Conservation (phyloP, 2,113 vertebrate genomes). For the Hippolais icterina region DNA sequence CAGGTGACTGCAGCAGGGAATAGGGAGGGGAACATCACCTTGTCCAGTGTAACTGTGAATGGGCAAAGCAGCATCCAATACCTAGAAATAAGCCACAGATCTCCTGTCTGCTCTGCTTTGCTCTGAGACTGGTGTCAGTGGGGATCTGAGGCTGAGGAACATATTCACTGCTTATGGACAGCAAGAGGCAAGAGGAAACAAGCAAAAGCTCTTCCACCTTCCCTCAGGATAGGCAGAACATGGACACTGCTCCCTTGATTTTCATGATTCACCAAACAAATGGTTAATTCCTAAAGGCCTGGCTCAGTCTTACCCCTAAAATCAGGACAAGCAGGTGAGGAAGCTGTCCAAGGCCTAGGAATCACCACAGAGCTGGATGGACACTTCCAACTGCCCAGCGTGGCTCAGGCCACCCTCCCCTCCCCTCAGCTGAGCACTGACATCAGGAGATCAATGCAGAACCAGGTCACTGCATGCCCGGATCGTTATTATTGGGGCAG, state of each 20-base stretch:
- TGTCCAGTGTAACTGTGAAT: not conserved
- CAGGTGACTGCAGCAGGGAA: not conserved
- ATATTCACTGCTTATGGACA: not conserved
- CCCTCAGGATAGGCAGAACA: not conserved
- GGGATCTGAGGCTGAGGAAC: not conserved
- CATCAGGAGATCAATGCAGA: not conserved
- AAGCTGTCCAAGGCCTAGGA: not conserved
- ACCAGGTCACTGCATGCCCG: accelerated
- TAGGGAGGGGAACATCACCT: not conserved
- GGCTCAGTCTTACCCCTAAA: not conserved
- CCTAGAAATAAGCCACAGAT: not conserved
- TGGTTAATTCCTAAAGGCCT: not conserved
- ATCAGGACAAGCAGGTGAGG: not conserved
- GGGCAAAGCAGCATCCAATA: not conserved
- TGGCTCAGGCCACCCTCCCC: not conserved
- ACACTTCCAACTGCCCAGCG: not conserved
- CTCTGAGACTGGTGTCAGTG: not conserved
- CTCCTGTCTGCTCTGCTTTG: not conserved
- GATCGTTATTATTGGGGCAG: accelerated
- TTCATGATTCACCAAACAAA: not conserved
- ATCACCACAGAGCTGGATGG: not conserved
- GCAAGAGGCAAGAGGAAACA: not conserved
- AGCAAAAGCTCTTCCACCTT: not conserved
- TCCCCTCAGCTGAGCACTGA: accelerated
- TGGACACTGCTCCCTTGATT: accelerated